A percentile compares a stretch with the other conserved stretches of the same genome.
phyloP scores from a whole-genome alignment of 2,888 invertebrate species.

The Mayetiola destructor region DNA sequence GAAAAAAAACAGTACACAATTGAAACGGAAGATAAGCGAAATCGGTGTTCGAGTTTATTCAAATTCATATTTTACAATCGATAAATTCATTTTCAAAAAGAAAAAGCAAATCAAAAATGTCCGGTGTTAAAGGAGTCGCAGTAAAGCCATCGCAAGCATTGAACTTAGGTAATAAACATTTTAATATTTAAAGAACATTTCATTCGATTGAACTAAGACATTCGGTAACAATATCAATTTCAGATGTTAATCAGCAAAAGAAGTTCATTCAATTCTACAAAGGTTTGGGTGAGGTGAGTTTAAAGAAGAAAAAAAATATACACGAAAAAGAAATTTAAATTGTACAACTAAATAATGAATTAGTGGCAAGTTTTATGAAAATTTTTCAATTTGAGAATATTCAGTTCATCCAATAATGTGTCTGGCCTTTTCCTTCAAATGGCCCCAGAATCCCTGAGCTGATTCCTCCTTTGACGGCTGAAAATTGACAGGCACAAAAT shows the following conservation, averaged over 20 bases:
- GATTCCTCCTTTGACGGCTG: neutral
- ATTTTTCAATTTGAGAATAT: conserved; percentile 18
- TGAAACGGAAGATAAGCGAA: too few relatives aligned
- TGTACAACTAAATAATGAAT: too few relatives aligned
- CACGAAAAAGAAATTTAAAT: neutral
- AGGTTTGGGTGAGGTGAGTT: conserved; percentile 14
- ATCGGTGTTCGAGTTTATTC: too few relatives aligned
- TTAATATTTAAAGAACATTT: neutral
- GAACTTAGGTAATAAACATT: conserved; percentile 6
- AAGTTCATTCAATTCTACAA: conserved; percentile 14
- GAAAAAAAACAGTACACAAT: too few relatives aligned
- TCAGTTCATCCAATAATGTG: conserved; percentile 14
- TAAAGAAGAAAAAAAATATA: neutral
- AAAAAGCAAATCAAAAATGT: conserved; percentile 11
- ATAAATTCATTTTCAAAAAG: too few relatives aligned
- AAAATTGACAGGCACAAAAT: neutral
- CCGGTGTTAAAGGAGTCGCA: conserved; percentile 2
- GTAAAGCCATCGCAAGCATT: conserved; percentile 15
- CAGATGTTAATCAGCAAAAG: conserved; percentile 15
- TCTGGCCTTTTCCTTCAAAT: conserved; percentile 24
- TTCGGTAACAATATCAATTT: neutral
- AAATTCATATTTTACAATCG: too few relatives aligned
- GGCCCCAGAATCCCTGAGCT: conserved; percentile 23
- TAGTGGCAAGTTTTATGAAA: conserved; percentile 14
- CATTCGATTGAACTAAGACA: neutral